phyloP scores from a whole-genome alignment of 2,113 vertebrate genomes.

The Falco punctatus region DNA sequence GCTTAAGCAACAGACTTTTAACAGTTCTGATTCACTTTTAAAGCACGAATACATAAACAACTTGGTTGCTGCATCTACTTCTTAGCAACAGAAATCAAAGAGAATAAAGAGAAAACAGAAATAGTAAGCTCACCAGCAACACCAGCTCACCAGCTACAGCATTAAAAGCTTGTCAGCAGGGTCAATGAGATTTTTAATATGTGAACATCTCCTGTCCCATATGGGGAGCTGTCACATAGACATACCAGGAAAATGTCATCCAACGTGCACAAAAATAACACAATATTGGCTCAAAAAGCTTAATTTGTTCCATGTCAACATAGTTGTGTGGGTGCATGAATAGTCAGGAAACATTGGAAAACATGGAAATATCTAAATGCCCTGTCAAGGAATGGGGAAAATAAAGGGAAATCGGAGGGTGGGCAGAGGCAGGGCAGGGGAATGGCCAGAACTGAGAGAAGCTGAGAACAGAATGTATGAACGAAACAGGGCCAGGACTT shows the following conservation, averaged over 20 bases:
- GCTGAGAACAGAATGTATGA: not conserved
- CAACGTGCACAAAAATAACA: not conserved
- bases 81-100: not conserved
- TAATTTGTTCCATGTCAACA: not conserved
- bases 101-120: not conserved
- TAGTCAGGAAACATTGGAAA: not conserved
- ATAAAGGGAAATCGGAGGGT: not conserved
- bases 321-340: not conserved
- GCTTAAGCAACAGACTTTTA: not conserved
- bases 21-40: not conserved
- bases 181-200: not conserved
- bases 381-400: not conserved
- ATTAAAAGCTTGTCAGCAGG: not conserved
- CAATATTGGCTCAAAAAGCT: not conserved
- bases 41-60: not conserved
- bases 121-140: not conserved
- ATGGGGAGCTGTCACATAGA: not conserved
- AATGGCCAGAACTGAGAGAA: not conserved
- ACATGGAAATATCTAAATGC: not conserved
- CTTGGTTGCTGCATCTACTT: not conserved
- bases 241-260: not conserved
- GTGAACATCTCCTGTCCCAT: not conserved
- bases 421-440: too few relatives aligned
- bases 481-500: not conserved
- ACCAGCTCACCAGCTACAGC: not conserved